Evolutionary conservation across 2,797 vertebrate species (phyloP), one percentile per base, ranked within the genome.

Genomic region (Sebastes cheni): DNA sequence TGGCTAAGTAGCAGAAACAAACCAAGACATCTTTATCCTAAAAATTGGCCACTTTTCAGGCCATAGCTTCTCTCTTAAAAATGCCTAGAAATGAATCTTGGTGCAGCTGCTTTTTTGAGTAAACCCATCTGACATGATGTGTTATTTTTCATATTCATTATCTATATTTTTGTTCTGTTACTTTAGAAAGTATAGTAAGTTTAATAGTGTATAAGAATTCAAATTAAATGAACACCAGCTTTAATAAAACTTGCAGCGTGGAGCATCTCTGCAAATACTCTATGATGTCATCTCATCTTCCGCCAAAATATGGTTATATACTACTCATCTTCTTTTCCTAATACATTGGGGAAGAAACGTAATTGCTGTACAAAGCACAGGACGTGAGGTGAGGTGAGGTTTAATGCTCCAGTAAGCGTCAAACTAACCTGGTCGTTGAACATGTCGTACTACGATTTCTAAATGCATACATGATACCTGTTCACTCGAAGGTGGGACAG

Each of bases 31-130:
- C 59, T 72, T 72, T 71, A 9, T 14, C n/a, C n/a, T 4, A 69
- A 73, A 69, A 75, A 30, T 11, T 83, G 55, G 27, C 69, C 64
- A 46, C 27, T 42, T 32, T 69, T 78, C 30, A 78, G 36, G 30
- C 23, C 34, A 32, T 50, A 72, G 42, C 9, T 50, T 68, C 29
- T 27, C 8, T 39, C 2, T 62, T 16, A 16, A 23, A 61, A 66
- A 39, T 18, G 22, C 9, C n/a, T 29, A 9, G 36, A 25, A 70
- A 58, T 29, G 25, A 56, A 62, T 62, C 18, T 32, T 13, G 3
- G 30, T 34, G 14, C 23, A 22, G 58, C 42, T 27, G 56, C 8
- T 25, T 36, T 22, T 62, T 18, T 50, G 27, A 16, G 8, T 8
- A 56, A 27, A 32, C 8, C 72, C 4, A 14, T 29, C 34, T 2